A percentile compares a stretch with the other conserved stretches of the same genome.
phyloP scores from a whole-genome alignment of 2,113 vertebrate species.

The Rhea pennata region DNA sequence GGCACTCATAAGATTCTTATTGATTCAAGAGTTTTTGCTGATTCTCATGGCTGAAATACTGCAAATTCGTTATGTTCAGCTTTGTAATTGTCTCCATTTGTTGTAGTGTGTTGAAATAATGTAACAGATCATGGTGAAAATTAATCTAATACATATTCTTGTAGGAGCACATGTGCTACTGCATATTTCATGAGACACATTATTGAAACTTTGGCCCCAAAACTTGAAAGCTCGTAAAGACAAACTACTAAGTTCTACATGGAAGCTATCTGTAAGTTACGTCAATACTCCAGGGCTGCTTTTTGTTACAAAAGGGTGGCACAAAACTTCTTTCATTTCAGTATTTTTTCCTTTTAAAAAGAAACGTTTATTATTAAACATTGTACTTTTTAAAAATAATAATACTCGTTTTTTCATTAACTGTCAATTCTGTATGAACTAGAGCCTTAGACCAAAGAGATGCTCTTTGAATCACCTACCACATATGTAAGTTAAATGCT shows the following conservation, averaged over 20 bases:
- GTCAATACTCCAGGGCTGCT: not conserved
- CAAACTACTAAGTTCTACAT: not conserved
- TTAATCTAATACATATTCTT: not conserved
- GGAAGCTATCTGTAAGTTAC: not conserved
- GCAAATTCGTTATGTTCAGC: not conserved
- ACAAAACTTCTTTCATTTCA: not conserved
- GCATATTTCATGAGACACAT: not conserved
- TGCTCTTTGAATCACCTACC: not conserved
- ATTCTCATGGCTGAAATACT: not conserved
- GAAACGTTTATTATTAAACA: not conserved
- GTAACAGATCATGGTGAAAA: not conserved
- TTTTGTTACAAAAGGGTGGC: not conserved
- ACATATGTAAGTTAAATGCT: not conserved
- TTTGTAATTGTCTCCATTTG: not conserved
- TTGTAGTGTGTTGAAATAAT: not conserved
- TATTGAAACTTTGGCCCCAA: not conserved
- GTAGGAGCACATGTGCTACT: not conserved
- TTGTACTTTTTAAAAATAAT: not conserved
- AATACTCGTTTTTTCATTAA: not conserved
- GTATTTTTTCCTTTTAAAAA: not conserved
- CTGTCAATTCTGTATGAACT: not conserved
- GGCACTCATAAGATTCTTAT: not conserved
- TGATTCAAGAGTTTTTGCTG: constrained; percentile 13
- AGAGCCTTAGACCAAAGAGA: not conserved
- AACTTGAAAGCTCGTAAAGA: not conserved